Percentiles rank a stretch among this genome's conserved stretches.
Evolutionary conservation across 2,797 vertebrate species (phyloP).

Genomic region (Cossypha heuglini): DNA sequence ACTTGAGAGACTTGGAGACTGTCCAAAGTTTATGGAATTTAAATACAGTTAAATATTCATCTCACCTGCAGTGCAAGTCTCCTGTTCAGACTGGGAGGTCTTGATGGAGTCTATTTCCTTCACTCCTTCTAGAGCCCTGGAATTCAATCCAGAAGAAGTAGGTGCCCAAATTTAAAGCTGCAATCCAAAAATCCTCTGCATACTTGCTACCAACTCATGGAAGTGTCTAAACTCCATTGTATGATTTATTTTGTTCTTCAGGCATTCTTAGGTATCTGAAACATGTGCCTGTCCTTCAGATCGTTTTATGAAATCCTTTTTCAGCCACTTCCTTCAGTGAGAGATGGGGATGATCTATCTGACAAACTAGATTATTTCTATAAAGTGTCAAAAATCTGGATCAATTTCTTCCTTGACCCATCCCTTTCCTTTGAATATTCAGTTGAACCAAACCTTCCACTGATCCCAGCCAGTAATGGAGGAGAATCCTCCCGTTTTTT

Average conservation of each 20-base stretch:
- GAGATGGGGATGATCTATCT: neutral
- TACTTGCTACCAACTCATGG: neutral
- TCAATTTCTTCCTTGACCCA: neutral
- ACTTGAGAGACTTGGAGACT: neutral
- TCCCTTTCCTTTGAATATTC: neutral
- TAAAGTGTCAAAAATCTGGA: neutral
- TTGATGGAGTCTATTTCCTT: neutral
- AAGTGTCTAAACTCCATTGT: neutral
- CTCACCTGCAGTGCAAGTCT: neutral
- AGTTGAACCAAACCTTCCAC: neutral
- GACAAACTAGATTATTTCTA: neutral
- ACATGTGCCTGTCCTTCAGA: neutral
- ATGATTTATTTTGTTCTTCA: neutral
- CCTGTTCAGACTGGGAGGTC: slow-evolving; percentile 33
- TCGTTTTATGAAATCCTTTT: neutral
- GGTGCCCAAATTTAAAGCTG: neutral
- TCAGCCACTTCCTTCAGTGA: neutral
- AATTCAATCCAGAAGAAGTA: neutral
- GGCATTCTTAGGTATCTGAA: neutral
- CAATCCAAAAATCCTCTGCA: neutral
- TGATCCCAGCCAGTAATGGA: neutral
- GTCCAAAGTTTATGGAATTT: neutral
- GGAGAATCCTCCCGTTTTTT: neutral
- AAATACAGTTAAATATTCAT: slow-evolving; percentile 3
- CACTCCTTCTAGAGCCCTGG: neutral